Evolutionary conservation across 2,113 vertebrate genomes (phyloP).

Genomic region (Bubalus kerabau): DNA sequence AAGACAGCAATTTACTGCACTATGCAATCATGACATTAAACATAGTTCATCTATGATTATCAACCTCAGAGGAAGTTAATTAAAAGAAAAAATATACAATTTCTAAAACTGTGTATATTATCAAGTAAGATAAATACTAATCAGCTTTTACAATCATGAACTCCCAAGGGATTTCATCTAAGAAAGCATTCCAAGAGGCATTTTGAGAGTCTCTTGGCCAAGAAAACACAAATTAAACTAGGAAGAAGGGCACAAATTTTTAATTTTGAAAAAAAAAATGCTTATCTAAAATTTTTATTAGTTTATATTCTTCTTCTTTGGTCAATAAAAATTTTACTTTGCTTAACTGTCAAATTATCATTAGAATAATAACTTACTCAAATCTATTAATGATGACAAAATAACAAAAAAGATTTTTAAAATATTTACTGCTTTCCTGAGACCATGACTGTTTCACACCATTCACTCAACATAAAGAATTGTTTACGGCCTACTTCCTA

Average conservation of each 20-base stretch:
- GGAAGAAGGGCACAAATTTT: background rate
- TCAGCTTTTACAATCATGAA: background rate
- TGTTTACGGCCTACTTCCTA: background rate
- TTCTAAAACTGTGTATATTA: background rate
- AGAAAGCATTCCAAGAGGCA: background rate
- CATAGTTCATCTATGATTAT: background rate
- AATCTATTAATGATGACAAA: background rate
- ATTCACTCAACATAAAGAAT: background rate
- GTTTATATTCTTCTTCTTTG: background rate
- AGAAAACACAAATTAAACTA: constrained; percentile 1
- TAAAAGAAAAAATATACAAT: background rate
- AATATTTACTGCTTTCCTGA: background rate
- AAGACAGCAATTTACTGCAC: background rate
- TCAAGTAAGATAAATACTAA: background rate
- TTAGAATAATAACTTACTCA: background rate
- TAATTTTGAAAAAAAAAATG: background rate
- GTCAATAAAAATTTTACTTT: background rate
- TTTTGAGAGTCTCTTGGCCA: background rate
- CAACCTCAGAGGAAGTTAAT: background rate
- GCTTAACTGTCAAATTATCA: background rate
- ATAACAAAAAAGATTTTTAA: background rate
- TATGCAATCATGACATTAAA: background rate
- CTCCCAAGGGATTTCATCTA: background rate
- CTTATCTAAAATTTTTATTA: background rate
- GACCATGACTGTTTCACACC: background rate